phyloP scores from a whole-genome alignment of 2,888 invertebrate genomes.

The Xestia sexstrigata region DNA sequence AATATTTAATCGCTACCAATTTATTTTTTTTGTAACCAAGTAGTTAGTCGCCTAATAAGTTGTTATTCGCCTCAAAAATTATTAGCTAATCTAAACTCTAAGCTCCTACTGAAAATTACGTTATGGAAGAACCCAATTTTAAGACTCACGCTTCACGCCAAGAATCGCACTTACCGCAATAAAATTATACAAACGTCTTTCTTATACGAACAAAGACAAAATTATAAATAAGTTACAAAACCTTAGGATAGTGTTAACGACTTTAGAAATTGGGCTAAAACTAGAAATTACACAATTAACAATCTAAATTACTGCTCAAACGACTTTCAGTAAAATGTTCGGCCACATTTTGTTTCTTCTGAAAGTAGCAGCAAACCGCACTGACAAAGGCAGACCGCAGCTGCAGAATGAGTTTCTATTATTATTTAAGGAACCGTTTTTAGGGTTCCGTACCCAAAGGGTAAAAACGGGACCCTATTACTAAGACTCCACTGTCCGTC shows the following conservation, averaged over 20 bases:
- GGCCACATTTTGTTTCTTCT: not conserved
- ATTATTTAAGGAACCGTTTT: too few species aligned
- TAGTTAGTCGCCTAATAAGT: too few species aligned
- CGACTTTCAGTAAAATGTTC: constrained; percentile 7
- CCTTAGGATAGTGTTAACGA: not conserved
- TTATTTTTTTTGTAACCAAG: too few species aligned
- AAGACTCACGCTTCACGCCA: not conserved
- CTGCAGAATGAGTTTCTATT: not conserved
- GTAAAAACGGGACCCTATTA: too few species aligned
- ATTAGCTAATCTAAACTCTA: not conserved
- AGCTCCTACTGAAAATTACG: not conserved
- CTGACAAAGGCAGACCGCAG: not conserved
- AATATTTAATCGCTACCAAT: too few species aligned
- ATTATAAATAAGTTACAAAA: not conserved
- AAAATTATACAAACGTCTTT: not conserved
- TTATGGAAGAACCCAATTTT: not conserved
- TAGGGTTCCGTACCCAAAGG: too few species aligned
- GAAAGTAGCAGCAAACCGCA: not conserved
- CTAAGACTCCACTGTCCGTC: too few species aligned
- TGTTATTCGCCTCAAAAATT: too few species aligned
- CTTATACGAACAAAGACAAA: not conserved
- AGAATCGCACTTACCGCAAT: not conserved
- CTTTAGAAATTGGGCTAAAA: not conserved
- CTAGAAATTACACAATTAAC: not conserved
- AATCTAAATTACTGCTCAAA: not conserved